Conservation (phyloP, 2,113 vertebrate species). For the Theropithecus gelada region DNA sequence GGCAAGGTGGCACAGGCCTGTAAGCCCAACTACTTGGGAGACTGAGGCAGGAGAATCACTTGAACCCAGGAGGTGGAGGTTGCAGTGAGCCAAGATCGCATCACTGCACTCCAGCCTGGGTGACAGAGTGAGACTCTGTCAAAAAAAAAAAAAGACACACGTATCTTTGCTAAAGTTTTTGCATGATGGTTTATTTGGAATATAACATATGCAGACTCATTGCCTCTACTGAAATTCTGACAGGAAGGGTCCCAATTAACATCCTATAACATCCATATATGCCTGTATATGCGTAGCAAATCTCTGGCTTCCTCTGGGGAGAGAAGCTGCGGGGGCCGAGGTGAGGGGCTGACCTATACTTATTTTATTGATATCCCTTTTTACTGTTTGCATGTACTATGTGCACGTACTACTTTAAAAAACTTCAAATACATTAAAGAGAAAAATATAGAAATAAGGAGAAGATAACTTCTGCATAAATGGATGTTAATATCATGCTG, state of each 20-base stretch:
- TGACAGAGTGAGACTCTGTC: too few relatives aligned
- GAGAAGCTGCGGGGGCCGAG: background rate
- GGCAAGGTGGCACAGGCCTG: too few relatives aligned
- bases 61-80: too few relatives aligned
- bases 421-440: background rate
- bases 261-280: background rate
- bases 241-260: background rate
- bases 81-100: too few relatives aligned
- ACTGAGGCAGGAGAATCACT: too few relatives aligned
- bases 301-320: background rate
- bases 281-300: background rate
- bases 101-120: too few relatives aligned
- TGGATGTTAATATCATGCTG: background rate
- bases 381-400: background rate
- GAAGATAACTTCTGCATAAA: background rate
- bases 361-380: background rate
- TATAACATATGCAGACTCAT: background rate
- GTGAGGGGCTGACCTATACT: background rate
- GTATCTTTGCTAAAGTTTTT: background rate
- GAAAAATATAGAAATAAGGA: background rate
- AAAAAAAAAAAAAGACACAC: background rate
- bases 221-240: background rate
- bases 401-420: background rate
- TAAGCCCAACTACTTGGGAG: too few relatives aligned
- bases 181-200: background rate